Conservation (phyloP, 2,888 invertebrate genomes). For the Tinea trinotella region DNA sequence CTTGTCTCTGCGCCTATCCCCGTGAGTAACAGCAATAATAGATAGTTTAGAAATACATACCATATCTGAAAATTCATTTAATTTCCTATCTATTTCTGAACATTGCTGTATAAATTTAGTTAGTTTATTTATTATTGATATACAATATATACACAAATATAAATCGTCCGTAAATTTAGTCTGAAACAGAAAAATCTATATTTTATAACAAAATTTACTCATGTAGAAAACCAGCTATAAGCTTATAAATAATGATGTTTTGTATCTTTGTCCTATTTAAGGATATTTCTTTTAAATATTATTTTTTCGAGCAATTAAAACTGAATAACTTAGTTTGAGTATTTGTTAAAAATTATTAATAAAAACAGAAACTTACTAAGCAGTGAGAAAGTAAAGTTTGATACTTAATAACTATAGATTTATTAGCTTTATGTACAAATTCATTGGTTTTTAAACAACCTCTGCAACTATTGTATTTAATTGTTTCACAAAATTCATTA, state of each 20-base stretch:
- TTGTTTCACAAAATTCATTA: constrained; percentile 21
- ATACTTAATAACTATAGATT: constrained; percentile 32
- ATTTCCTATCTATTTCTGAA: constrained; percentile 27
- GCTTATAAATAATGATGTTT: too few relatives aligned
- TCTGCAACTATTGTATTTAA: constrained; percentile 22
- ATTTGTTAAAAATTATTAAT: too few relatives aligned
- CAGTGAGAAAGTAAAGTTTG: constrained; percentile 30
- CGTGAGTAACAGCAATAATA: too few relatives aligned
- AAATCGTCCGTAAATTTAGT: constrained; percentile 24
- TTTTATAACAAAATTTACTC: too few relatives aligned
- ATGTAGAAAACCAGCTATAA: too few relatives aligned
- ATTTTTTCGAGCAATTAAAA: too few relatives aligned
- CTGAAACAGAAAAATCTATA: too few relatives aligned
- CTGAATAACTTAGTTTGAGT: too few relatives aligned
- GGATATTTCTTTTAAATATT: too few relatives aligned
- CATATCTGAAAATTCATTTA: constrained; percentile 22
- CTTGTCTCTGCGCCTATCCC: too few relatives aligned
- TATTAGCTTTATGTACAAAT: constrained; percentile 23
- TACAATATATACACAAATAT: constrained; percentile 36
- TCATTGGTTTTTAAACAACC: constrained; percentile 33
- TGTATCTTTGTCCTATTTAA: too few relatives aligned
- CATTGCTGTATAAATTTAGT: constrained; percentile 37
- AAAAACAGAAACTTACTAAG: constrained; percentile 29
- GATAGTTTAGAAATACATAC: background rate
- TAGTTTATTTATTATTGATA: constrained; percentile 33